Evolutionary conservation across 2,113 vertebrate genomes (phyloP).

Genomic region (mouse (Mus musculus)): DNA sequence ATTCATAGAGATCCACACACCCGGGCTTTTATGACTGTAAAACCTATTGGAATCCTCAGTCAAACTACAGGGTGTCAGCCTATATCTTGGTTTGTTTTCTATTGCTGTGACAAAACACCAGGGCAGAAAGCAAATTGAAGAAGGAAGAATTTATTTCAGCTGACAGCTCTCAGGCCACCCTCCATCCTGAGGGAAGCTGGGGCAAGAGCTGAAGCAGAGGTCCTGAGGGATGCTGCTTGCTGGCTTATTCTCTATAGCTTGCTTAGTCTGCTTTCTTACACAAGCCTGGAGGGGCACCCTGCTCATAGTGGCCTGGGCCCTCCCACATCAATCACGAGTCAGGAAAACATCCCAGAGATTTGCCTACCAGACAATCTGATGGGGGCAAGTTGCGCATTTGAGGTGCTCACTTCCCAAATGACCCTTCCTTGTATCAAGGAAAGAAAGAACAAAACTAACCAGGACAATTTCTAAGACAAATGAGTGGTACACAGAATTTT

Average conservation of each 20-base stretch:
- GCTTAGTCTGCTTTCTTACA: background rate
- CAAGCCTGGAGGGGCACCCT: background rate
- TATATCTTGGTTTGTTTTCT: background rate
- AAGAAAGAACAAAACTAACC: background rate
- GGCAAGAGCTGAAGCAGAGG: background rate
- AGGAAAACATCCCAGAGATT: background rate
- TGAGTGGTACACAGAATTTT: background rate
- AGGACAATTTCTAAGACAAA: constrained; percentile 12
- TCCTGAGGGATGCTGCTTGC: background rate
- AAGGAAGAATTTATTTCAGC: background rate
- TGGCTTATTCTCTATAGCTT: background rate
- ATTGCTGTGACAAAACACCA: background rate
- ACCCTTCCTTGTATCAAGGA: background rate
- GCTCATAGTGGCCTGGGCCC: background rate
- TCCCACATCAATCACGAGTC: background rate
- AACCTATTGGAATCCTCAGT: background rate
- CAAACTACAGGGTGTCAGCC: background rate
- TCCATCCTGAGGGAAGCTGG: background rate
- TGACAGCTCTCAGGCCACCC: background rate
- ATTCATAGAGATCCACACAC: background rate
- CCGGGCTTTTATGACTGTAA: background rate
- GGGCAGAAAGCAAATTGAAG: background rate
- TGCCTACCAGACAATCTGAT: background rate
- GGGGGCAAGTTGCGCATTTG: background rate
- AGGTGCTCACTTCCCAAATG: background rate